phyloP scores from a whole-genome alignment of 2,113 vertebrate genomes.

The Delphinapterus leucas region DNA sequence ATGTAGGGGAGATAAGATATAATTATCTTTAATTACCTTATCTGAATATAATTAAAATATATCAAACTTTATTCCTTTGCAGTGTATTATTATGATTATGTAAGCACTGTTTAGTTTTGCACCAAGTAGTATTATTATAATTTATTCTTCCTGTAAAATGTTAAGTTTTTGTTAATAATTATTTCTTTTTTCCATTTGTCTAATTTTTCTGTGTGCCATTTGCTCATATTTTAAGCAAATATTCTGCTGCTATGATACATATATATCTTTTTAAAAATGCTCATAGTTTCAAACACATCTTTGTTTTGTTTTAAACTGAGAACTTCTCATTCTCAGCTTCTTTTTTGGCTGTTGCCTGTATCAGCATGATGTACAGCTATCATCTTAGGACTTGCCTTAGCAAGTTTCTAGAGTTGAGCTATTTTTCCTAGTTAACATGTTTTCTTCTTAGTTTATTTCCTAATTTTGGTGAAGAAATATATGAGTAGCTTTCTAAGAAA shows the following conservation, averaged over 20 bases:
- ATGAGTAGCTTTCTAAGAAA: constrained; percentile 35
- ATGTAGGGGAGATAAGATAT: not conserved
- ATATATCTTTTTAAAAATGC: not conserved
- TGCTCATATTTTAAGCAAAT: not conserved
- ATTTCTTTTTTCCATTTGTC: not conserved
- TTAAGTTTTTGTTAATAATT: not conserved
- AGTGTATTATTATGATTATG: not conserved
- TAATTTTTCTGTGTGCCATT: constrained; percentile 1
- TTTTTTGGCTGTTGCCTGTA: not conserved
- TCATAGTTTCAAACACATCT: not conserved
- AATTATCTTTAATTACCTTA: not conserved
- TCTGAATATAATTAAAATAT: not conserved
- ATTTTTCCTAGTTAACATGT: not conserved
- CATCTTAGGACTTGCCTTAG: not conserved
- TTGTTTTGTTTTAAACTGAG: not conserved
- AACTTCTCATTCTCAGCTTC: not conserved
- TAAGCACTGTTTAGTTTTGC: not conserved
- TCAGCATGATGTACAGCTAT: not conserved
- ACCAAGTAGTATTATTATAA: not conserved
- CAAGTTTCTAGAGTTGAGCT: not conserved
- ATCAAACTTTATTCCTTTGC: constrained; percentile 5
- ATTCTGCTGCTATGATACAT: not conserved
- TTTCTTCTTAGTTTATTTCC: not conserved
- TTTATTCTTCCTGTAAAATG: not conserved
- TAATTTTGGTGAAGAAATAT: constrained; percentile 26